Evolutionary conservation across 2,113 vertebrate species (phyloP).

Genomic region (Edolisoma coerulescens): DNA sequence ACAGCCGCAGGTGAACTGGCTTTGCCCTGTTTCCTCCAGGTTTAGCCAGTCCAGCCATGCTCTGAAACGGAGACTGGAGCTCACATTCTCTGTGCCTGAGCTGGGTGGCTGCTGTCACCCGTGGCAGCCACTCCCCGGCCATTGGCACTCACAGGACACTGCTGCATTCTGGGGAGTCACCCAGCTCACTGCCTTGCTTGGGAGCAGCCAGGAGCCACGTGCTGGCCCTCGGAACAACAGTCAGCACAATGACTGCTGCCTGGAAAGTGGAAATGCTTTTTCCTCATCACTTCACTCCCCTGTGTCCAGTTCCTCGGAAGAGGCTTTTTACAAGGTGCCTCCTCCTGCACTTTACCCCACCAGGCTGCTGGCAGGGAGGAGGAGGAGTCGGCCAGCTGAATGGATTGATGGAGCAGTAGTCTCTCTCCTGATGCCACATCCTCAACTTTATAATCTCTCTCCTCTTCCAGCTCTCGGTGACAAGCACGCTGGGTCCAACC

Average conservation of each 20-base stretch:
- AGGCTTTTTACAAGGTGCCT: neutral
- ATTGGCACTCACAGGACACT: neutral
- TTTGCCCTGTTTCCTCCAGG: neutral
- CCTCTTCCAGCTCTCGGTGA: neutral
- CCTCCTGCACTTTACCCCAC: neutral
- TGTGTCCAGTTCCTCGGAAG: neutral
- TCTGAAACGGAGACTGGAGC: neutral
- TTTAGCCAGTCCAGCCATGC: neutral
- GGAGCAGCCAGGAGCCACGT: neutral
- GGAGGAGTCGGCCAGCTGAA: neutral
- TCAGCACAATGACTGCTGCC: neutral
- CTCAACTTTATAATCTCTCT: neutral
- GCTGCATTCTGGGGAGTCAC: neutral
- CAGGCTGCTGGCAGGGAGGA: neutral
- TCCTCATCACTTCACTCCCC: neutral
- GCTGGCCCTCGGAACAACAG: neutral
- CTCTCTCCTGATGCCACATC: neutral
- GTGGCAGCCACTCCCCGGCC: neutral
- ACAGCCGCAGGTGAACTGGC: neutral
- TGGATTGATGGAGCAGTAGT: neutral
- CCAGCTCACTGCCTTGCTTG: neutral
- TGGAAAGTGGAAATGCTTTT: neutral
- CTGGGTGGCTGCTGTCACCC: neutral
- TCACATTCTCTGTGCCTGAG: neutral
- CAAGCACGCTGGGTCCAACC: neutral